Base-by-base conservation (phyloP, 1,140 invertebrate genomes). In the Oryzaephilus surinamensis region DNA sequence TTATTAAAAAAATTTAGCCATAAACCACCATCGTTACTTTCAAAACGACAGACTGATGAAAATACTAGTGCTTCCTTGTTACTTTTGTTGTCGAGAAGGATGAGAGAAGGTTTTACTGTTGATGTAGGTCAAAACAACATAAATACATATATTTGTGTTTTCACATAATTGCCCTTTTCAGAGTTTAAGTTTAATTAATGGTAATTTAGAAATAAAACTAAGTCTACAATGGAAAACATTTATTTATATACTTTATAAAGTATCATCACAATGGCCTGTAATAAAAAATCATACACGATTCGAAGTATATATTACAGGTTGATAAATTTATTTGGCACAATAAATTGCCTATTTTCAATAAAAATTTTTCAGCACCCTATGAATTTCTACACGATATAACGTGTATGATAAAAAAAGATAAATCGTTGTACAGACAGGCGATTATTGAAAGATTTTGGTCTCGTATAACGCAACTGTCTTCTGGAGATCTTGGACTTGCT, bases 361-460 rank as follows among this genome's bases (percentile, higher is more conserved):
- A n/a, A n/a, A n/a, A n/a, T 11, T 67, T n/a, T 30, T 63, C 59
- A 74, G 81, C 78, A 2, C 76, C 79, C 2, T 85, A 88, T 54
- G 82, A 86, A 53, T 86, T 87, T 65, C 62, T 87, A 11, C 80
- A 85, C 55, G 84, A 88, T 51, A 76, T 85, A 12, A 83, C 78
- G 1, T 84, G 79, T 57, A 58, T 75, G 15, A 72, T 71, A 15
- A 81, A 80, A 46, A 78, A 79, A 45, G 72, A 72, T 24, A 73
- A 74, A 47, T 84, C 81, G n/a, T 65, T 70, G 14, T 81, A 78
- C 54, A 64, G 82, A 26, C 72, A 77, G 46, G 71, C 72, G 12
- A 75, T 84, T 32, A 76, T 85, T 14, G 74, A 73, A 35, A 67
- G 78, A 42, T 87, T 85, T 63, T 84, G 80, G 74, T 58, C 63